Conservation (phyloP, 2,797 vertebrate genomes). For the Amblyopsis hoosieri region DNA sequence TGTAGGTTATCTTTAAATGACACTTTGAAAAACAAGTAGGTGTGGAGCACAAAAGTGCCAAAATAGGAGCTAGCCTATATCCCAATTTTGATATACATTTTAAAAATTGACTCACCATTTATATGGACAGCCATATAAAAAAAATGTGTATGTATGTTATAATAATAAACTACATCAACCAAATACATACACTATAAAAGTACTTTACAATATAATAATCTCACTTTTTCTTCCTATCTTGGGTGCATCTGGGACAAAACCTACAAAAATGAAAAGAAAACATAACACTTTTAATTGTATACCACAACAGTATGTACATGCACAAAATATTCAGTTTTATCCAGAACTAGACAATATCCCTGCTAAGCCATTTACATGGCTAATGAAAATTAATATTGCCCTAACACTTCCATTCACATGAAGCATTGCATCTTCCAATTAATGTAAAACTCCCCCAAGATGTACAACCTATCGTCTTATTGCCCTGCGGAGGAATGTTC, state of each 20-base stretch:
- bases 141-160: constrained; percentile 53
- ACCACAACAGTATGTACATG: not conserved
- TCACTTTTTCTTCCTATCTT: constrained; percentile 95
- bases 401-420: too few relatives aligned
- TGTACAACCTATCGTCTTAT: too few relatives aligned
- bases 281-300: not conserved
- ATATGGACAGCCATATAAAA: constrained; percentile 50
- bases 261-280: constrained; percentile 63
- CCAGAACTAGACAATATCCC: too few relatives aligned
- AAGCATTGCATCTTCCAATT: too few relatives aligned
- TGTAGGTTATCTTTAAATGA: constrained; percentile 7
- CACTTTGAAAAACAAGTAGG: constrained; percentile 21
- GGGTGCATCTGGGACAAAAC: constrained; percentile 96
- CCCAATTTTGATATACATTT: constrained; percentile 55
- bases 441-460: too few relatives aligned
- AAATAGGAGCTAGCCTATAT: constrained; percentile 21
- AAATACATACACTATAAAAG: constrained; percentile 60
- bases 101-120: constrained; percentile 43
- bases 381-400: too few relatives aligned
- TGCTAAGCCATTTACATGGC: too few relatives aligned
- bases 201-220: constrained; percentile 37
- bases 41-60: constrained; percentile 29
- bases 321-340: too few relatives aligned
- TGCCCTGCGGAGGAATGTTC: too few relatives aligned
- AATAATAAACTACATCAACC: constrained; percentile 65